A percentile compares a stretch with the other conserved stretches of the same genome.
phyloP scores from a whole-genome alignment of 1,140 invertebrate species.

The Bradynema listronoti region DNA sequence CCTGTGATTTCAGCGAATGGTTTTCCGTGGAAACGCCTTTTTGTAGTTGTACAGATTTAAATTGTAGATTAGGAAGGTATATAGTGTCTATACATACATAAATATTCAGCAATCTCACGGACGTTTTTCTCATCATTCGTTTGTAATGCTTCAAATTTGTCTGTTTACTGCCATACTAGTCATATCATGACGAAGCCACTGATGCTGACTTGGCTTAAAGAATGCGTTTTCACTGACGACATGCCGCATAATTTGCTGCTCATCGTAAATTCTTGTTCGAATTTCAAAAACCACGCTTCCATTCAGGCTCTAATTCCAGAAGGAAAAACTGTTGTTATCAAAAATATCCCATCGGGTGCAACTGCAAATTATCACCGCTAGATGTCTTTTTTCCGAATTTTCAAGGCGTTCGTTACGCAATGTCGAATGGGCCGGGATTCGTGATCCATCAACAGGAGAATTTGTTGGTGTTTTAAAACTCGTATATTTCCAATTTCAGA shows the following conservation, averaged over 20 bases:
- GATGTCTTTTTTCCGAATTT: constrained; percentile 2
- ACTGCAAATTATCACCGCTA: neutral
- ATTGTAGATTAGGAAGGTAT: too few relatives aligned
- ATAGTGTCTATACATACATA: too few relatives aligned
- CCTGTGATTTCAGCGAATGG: too few relatives aligned
- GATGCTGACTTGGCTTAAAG: neutral
- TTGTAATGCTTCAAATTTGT: neutral
- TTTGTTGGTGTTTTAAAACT: too few relatives aligned
- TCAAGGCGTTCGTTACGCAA: neutral
- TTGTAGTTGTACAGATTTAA: too few relatives aligned
- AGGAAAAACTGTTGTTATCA: neutral
- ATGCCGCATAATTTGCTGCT: neutral
- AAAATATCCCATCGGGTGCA: neutral
- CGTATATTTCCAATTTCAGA: too few relatives aligned
- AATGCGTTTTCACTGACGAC: constrained; percentile 3
- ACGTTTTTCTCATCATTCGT: too few relatives aligned
- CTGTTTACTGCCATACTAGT: neutral
- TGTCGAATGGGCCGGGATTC: too few relatives aligned
- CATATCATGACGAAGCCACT: neutral
- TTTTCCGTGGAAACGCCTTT: too few relatives aligned
- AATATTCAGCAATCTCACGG: too few relatives aligned
- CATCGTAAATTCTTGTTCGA: neutral
- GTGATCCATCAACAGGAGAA: too few relatives aligned
- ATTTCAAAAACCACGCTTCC: neutral
- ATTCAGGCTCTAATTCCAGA: neutral